These are phyloP conservation scores for Plagodis pulveraria DNA, from an alignment of 2,888 invertebrate genomes.

Conservation along the genomic window DNA sequence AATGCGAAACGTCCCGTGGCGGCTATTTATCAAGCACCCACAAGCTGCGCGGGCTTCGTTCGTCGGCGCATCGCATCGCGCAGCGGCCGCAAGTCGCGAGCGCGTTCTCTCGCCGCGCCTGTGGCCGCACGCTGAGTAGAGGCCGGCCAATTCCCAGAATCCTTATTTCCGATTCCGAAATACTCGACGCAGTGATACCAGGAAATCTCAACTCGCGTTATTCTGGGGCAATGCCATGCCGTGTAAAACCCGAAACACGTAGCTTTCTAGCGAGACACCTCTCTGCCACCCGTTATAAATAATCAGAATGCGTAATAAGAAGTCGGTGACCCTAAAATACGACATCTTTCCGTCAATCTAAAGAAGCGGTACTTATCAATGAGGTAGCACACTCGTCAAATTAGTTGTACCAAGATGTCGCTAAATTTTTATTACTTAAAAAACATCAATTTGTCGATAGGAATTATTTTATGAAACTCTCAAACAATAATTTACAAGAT, in stretches of 20 bases:
- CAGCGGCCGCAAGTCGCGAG: slow-evolving; percentile 12
- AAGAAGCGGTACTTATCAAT: too few relatives aligned
- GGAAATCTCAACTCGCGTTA: slow-evolving; percentile 76
- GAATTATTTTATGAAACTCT: too few relatives aligned
- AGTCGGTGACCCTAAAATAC: slow-evolving; percentile 66
- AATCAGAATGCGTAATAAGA: slow-evolving; percentile 72
- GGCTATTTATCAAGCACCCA: too few relatives aligned
- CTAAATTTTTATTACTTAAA: too few relatives aligned
- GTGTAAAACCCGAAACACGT: slow-evolving; percentile 77
- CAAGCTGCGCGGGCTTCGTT: slow-evolving; percentile 1
- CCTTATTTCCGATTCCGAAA: slow-evolving; percentile 83
- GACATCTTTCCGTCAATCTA: too few relatives aligned
- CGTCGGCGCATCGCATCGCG: slow-evolving; percentile 5
- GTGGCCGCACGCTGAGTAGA: slow-evolving; percentile 49
- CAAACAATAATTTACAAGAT: too few relatives aligned
- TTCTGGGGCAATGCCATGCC: slow-evolving; percentile 78
- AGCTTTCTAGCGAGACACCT: slow-evolving; percentile 72
- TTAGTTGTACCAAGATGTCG: too few relatives aligned
- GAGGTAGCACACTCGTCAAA: too few relatives aligned
- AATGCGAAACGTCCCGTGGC: too few relatives aligned
- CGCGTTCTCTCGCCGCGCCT: slow-evolving; percentile 27
- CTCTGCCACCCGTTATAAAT: slow-evolving; percentile 75
- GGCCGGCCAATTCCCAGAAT: slow-evolving; percentile 78
- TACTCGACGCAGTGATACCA: slow-evolving; percentile 73
- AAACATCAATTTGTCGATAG: too few relatives aligned